Base-by-base conservation (phyloP, 92 coral and sea anemone species). In the Galaxea fascicularis region DNA sequence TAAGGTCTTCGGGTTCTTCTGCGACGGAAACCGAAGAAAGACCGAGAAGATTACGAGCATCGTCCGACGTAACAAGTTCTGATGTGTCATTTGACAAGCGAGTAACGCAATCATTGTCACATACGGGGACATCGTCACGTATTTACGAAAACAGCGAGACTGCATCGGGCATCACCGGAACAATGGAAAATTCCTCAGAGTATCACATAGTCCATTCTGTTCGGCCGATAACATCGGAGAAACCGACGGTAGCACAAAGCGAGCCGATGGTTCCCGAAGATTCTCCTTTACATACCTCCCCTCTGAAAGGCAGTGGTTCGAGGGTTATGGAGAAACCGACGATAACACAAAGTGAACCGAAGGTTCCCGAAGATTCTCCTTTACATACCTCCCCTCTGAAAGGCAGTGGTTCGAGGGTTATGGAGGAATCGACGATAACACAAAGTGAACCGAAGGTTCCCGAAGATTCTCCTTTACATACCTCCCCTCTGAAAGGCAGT, bases 281-380 rank as follows among this genome's bases (percentile, higher is more conserved):
- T 58, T 72, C 52, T 77, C 53, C 89, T 44, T 65, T 83, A 4
- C 87, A 67, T 4, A 44, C 41, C 41, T 35, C 41, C 41, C 41
- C 27, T 35, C 8, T 7, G 27, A 69, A 22, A 24, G 75, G 86
- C 35, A 69, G 89, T 4, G 75, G 89, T n/a, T 69, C 87, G 11
- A 82, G 75, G 74, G 93, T 86, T 26, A 90, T 90, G 7, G 84
- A 80, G 16, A 29, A 47, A n/a, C 74, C 65, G 73, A 78, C 27
- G 46, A 26, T 29, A 18, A 35, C 60, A 65, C 85, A 54, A 53
- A 13, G 52, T 30, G 85, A 80, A 21, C 76, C 89, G 73, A 88
- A 13, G 49, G 68, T 82, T 18, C 29, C 86, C 58, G 79, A 76
- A 35, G 39, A 41, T 58, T 72, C 52, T 77, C 53, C 89, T 44